These are phyloP conservation scores for Dorcus hopei DNA, from an alignment of 2,888 invertebrate genomes.

Conservation along the genomic window DNA sequence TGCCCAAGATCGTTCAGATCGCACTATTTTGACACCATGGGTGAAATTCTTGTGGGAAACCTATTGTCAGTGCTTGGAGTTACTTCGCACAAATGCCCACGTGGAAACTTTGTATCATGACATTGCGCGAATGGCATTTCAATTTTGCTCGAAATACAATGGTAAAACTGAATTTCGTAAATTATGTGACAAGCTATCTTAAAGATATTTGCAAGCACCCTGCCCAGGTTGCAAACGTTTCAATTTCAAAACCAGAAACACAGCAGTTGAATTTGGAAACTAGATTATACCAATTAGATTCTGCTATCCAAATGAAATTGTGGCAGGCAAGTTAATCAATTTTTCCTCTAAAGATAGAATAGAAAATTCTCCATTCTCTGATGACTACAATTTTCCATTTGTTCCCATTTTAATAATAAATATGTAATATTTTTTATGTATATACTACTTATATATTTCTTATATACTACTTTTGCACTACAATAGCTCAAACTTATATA, in stretches of 20 bases:
- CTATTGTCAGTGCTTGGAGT: constrained; percentile 96
- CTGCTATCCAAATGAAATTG: constrained; percentile 97
- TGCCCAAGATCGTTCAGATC: constrained; percentile 94
- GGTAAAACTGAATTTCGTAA: constrained; percentile 98
- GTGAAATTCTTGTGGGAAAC: constrained; percentile 99
- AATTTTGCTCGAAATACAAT: constrained; percentile 95
- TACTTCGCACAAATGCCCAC: constrained; percentile 92
- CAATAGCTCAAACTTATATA: not conserved
- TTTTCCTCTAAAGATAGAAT: too few relatives aligned
- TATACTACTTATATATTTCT: too few relatives aligned
- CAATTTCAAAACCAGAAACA: constrained; percentile 94
- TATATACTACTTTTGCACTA: too few relatives aligned
- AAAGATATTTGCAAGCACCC: constrained; percentile 94
- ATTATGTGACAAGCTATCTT: constrained; percentile 94
- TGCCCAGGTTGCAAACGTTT: constrained; percentile 80
- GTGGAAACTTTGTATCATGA: constrained; percentile 98
- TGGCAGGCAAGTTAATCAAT: constrained; percentile 72
- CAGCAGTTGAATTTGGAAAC: constrained; percentile 97
- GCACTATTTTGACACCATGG: constrained; percentile 98
- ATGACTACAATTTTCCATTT: too few relatives aligned
- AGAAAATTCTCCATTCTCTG: too few relatives aligned
- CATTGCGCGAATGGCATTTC: constrained; percentile 97
- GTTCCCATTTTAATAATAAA: too few relatives aligned
- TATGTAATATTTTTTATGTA: too few relatives aligned
- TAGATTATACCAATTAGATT: constrained; percentile 90